Evolutionary conservation across 37 sponge, comb jelly and placozoan species (phyloP), one percentile per base, ranked within the genome.

Genomic region (Axinella damicornis): DNA sequence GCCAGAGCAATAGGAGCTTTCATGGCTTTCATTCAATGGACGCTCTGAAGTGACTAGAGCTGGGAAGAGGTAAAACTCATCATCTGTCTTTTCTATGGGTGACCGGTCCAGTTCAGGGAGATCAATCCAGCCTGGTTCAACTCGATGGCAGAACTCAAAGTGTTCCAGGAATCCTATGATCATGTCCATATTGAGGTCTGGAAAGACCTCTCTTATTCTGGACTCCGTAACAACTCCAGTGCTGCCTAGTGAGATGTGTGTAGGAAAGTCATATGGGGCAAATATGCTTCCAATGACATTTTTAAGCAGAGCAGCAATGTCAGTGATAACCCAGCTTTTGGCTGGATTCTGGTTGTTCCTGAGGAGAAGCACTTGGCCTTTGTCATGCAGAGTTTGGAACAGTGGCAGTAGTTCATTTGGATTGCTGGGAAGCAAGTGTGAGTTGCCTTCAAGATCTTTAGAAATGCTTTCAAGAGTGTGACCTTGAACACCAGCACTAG

Each of bases 81-180:
- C 18, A 57, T 57, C 19, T 57, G 58, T 57, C 18, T 16, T 57
- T 16, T 19, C 19, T 19, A 16, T 20, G 18, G 16, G 31, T n/a
- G n/a, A n/a, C n/a, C n/a, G n/a, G n/a, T n/a, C n/a, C n/a, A n/a
- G n/a, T n/a, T n/a, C n/a, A n/a, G n/a, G n/a, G n/a, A n/a, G n/a
- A n/a, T n/a, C 9, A 12, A 46, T 46, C 46, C 46, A 46, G 4
- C 9, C 46, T 19, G 61, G 65, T 1, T 37, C 28, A 12, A 78
- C 41, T 34, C 62, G 65, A 20, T 78, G 62, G 35, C 79, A 78
- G 34, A 78, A 78, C 66, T 78, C 79, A 19, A 78, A 63, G 21
- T 63, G 27, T 35, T 64, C 37, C 34, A 78, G 60, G 40, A 56
- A 78, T 31, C 34, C 65, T 19, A 63, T 33, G 25, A 78, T 38